Evolutionary conservation across 2,797 vertebrate genomes (phyloP), one percentile per base, ranked within the genome.

Genomic region (Gouania willdenowi): DNA sequence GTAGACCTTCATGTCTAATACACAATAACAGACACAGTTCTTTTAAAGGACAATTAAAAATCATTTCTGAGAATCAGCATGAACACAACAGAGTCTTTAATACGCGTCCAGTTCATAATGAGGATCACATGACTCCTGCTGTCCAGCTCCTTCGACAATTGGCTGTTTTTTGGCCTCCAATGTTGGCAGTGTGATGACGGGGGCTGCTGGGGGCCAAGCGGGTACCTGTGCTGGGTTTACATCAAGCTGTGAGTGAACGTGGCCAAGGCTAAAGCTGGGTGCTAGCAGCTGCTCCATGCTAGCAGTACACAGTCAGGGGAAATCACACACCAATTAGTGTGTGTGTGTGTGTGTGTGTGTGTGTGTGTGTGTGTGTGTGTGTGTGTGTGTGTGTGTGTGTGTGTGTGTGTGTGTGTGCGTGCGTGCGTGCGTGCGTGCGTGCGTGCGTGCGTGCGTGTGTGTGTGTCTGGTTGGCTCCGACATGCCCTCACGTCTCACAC

Each of bases 201-300:
- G 79, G 11, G 46, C 35, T 9, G 35, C 26, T 1, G 41, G 50
- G 53, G 59, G 74, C 64, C 80, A 75, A 77, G 42, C 61, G 62
- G 68, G 74, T 81, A 79, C 77, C 82, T 83, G 84, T 42, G 59
- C 44, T 63, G 71, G 74, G 65, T 66, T 25, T 63, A 67, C 75
- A 75, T 82, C 84, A 77, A 77, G 68, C 78, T 23, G 75, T 33
- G 77, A 84, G 71, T 71, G 73, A 76, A 84, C 85, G 79, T 79
- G 85, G 79, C 63, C 67, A 44, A 66, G 58, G 64, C 76, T 70
- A 77, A 78, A 76, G 76, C 60, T 26, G 52, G 66, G 71, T 54
- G 57, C 65, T 66, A 60, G 64, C 69, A 78, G 75, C 70, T 77
- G 63, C 57, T 70, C 77, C 71, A 58, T 63, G 62, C 65, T 72